Evolutionary conservation across 2,888 invertebrate genomes (phyloP).

Genomic region (Athalia cordata): DNA sequence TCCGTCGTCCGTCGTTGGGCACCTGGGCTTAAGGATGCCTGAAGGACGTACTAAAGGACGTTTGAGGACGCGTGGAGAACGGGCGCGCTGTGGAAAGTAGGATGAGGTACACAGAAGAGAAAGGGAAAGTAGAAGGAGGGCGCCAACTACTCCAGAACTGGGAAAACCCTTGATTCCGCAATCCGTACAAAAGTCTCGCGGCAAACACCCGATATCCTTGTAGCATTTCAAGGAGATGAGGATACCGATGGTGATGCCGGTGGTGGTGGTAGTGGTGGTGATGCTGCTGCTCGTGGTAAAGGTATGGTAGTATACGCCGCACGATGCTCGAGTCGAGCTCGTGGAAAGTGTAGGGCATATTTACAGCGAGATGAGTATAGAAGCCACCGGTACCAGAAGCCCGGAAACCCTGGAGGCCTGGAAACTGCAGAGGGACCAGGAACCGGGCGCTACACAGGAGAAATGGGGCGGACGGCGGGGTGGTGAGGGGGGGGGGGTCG

Average conservation of each 20-base stretch:
- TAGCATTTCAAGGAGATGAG: conserved; percentile 60
- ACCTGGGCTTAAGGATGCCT: conserved; percentile 41
- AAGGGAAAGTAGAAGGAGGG: conserved; percentile 17
- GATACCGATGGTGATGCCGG: conserved; percentile 47
- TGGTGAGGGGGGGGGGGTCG: conserved; percentile 65
- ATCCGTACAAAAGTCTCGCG: conserved; percentile 64
- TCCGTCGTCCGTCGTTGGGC: conserved; percentile 33
- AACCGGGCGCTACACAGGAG: conserved; percentile 52
- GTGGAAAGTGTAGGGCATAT: conserved; percentile 54
- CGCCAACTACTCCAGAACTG: conserved; percentile 45
- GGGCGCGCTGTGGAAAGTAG: conserved; percentile 16
- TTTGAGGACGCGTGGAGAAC: conserved; percentile 27
- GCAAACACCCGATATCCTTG: conserved; percentile 56
- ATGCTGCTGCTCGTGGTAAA: conserved; percentile 54
- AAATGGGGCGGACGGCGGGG: conserved; percentile 57
- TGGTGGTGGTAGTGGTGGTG: conserved; percentile 51
- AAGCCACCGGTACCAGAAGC: conserved; percentile 42
- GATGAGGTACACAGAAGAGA: not conserved
- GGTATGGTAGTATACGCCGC: not conserved
- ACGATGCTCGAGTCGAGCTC: conserved; percentile 46
- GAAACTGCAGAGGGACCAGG: conserved; percentile 48
- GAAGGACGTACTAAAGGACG: conserved; percentile 37
- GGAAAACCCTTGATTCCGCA: conserved; percentile 69
- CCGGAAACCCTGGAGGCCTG: conserved; percentile 27
- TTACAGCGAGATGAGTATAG: conserved; percentile 54